Conservation (phyloP, 2,113 vertebrate genomes). For the Thryonomys swinderianus region DNA sequence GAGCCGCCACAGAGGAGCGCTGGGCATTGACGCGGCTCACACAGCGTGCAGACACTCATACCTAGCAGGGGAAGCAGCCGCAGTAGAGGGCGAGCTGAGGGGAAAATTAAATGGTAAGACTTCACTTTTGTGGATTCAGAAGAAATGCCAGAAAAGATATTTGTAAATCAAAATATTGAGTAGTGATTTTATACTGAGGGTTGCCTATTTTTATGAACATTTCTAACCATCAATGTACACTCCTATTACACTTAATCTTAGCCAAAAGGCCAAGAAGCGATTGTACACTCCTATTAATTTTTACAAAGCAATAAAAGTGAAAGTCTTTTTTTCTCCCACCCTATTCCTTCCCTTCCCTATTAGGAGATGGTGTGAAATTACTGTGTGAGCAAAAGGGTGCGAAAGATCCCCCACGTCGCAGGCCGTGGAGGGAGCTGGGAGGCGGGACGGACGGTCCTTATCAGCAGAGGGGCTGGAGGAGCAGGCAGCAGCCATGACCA, state of each 20-base stretch:
- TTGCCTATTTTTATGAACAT: neutral
- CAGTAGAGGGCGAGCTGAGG: rapidly evolving
- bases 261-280: no score
- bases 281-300: neutral
- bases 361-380: no score
- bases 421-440: rapidly evolving
- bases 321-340: no score
- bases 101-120: no score
- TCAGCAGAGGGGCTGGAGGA: neutral
- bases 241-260: neutral
- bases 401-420: rapidly evolving
- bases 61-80: rapidly evolving
- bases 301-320: neutral
- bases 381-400: rapidly evolving
- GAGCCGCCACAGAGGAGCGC: neutral
- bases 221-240: neutral
- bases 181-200: neutral
- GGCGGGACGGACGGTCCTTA: neutral
- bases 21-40: rapidly evolving
- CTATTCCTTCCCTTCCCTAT: neutral
- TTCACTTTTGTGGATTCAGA: neutral
- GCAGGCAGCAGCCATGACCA: rapidly evolving
- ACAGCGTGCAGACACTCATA: rapidly evolving
- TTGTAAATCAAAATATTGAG: neutral
- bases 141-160: neutral